Conservation (phyloP, 2,113 vertebrate genomes). For the Dipodomys merriami region DNA sequence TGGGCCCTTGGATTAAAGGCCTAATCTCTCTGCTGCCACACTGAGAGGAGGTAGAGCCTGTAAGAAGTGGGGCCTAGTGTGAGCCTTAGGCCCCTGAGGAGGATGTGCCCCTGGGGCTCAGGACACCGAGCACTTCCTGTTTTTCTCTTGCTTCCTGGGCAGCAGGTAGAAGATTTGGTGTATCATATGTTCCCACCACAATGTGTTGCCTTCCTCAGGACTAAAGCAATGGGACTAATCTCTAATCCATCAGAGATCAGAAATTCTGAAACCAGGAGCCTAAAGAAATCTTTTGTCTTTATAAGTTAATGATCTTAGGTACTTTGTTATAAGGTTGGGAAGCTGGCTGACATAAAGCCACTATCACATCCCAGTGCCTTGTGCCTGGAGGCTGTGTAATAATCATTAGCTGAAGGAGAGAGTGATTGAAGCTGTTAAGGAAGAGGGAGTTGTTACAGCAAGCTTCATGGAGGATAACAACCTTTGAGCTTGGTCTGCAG, state of each 20-base stretch:
- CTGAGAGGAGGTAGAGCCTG: background rate
- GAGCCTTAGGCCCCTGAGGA: background rate
- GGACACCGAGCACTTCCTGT: too few species aligned
- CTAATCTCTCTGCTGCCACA: background rate
- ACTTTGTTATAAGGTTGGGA: background rate
- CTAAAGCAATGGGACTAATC: background rate
- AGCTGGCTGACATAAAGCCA: background rate
- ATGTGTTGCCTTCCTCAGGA: background rate
- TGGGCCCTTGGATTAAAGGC: background rate
- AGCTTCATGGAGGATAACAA: background rate
- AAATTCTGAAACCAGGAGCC: background rate
- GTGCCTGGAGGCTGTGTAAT: background rate
- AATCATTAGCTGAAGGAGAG: background rate
- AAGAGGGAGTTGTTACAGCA: background rate
- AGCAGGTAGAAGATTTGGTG: background rate
- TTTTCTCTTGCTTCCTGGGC: background rate
- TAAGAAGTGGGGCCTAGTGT: background rate
- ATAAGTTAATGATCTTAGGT: background rate
- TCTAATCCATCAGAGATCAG: too few species aligned
- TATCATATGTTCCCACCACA: background rate
- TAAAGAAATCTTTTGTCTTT: background rate
- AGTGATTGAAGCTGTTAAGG: background rate
- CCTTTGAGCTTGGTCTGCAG: background rate
- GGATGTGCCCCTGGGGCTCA: background rate
- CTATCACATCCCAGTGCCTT: background rate